These are phyloP conservation scores for Euwallacea similis DNA, from an alignment of 1,140 invertebrate genomes.

Conservation along the genomic window DNA sequence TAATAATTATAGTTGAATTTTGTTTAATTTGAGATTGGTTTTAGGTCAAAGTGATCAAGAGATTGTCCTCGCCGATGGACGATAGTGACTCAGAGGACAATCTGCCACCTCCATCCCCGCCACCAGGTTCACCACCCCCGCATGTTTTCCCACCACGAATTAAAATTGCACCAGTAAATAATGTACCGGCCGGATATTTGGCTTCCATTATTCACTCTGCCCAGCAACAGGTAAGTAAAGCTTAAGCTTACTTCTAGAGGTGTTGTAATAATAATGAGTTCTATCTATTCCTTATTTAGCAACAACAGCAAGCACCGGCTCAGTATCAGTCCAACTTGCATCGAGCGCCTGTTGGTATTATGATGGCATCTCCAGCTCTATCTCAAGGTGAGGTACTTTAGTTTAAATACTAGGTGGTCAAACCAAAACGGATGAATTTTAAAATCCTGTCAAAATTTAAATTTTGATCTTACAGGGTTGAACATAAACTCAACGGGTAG, in stretches of 20 bases:
- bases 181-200: slow-evolving; percentile 38
- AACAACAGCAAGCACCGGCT: slow-evolving; percentile 11
- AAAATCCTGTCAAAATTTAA: no score
- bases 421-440: not conserved
- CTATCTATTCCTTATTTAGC: not conserved
- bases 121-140: slow-evolving; percentile 61
- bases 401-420: not conserved
- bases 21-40: not conserved
- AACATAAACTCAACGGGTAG: no score
- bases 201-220: slow-evolving; percentile 28
- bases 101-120: slow-evolving; percentile 60
- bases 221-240: slow-evolving; percentile 16
- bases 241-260: not conserved
- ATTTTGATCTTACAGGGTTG: no score
- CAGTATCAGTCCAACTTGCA: slow-evolving; percentile 20
- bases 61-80: slow-evolving; percentile 17
- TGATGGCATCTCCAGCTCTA: slow-evolving; percentile 25
- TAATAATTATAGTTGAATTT: no score
- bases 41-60: slow-evolving; percentile 44
- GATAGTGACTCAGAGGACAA: slow-evolving; percentile 58
- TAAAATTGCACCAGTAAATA: slow-evolving; percentile 48
- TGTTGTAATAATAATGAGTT: not conserved
- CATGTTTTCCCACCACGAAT: slow-evolving; percentile 58
- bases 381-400: slow-evolving; percentile 13
- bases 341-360: slow-evolving; percentile 10